Conservation (phyloP, 1,140 invertebrate genomes). For the Araneus ventricosus region DNA sequence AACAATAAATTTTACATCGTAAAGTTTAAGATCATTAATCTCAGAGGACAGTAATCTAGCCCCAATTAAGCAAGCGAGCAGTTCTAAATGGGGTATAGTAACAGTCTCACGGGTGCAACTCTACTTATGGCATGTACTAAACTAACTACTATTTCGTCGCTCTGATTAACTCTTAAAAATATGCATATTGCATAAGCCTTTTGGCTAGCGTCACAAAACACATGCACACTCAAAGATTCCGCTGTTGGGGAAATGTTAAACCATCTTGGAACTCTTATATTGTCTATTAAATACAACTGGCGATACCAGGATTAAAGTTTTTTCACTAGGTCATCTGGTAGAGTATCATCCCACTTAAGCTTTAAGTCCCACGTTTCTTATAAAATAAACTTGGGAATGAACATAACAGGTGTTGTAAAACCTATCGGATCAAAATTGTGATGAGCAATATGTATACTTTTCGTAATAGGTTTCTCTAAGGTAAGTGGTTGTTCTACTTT, state of each 20-base stretch:
- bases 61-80: too few relatives aligned
- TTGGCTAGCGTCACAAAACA: background rate
- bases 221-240: too few relatives aligned
- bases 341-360: background rate
- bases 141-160: background rate
- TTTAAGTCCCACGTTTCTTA: slow-evolving; percentile 30
- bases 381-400: background rate
- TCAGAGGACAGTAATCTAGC: too few relatives aligned
- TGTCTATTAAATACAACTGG: too few relatives aligned
- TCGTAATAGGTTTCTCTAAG: too few relatives aligned
- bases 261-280: too few relatives aligned
- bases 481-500: too few relatives aligned
- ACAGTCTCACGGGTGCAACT: background rate
- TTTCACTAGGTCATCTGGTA: background rate
- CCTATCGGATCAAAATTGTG: background rate
- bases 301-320: too few relatives aligned
- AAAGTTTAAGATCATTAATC: background rate
- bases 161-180: background rate
- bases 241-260: too few relatives aligned
- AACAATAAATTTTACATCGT: slow-evolving; percentile 40
- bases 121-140: background rate
- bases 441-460: background rate
- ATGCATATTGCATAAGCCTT: background rate
- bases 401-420: too few relatives aligned
- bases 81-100: too few relatives aligned